Evolutionary conservation across 2,888 invertebrate species (phyloP).

Genomic region (Marasmarcha lunaedactyla): DNA sequence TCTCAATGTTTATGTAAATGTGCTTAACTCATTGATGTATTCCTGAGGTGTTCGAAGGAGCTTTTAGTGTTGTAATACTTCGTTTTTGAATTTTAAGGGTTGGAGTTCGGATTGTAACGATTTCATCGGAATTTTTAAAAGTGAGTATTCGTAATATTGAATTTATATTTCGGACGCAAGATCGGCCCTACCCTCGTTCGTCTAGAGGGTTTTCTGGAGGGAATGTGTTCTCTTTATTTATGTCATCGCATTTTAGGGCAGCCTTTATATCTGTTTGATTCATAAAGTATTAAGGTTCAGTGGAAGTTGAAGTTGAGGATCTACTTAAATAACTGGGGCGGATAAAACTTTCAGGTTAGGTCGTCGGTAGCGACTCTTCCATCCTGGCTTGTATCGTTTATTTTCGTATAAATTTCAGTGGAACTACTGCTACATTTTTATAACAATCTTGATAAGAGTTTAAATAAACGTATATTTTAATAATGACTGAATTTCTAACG

Average conservation of each 20-base stretch:
- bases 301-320: slow-evolving; percentile 21
- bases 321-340: slow-evolving; percentile 23
- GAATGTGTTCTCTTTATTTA: background rate
- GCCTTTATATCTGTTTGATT: slow-evolving; percentile 19
- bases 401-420: slow-evolving; percentile 4
- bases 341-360: slow-evolving; percentile 23
- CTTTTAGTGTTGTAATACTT: slow-evolving; percentile 27
- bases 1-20: slow-evolving; percentile 30
- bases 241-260: background rate
- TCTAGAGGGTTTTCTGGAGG: background rate
- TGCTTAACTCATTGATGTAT: slow-evolving; percentile 35
- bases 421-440: background rate
- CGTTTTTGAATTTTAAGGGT: slow-evolving; percentile 17
- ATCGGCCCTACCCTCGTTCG: background rate
- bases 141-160: slow-evolving; percentile 19
- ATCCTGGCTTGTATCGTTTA: background rate
- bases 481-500: too few species aligned
- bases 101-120: slow-evolving; percentile 13
- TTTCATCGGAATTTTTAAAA: slow-evolving; percentile 20
- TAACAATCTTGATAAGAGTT: too few species aligned
- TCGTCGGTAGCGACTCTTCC: background rate
- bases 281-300: slow-evolving; percentile 32
- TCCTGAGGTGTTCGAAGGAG: slow-evolving; percentile 27
- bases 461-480: too few species aligned
- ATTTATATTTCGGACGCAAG: background rate